Base-by-base conservation (phyloP, 2,797 vertebrate genomes). In the Notolabrus celidotus region DNA sequence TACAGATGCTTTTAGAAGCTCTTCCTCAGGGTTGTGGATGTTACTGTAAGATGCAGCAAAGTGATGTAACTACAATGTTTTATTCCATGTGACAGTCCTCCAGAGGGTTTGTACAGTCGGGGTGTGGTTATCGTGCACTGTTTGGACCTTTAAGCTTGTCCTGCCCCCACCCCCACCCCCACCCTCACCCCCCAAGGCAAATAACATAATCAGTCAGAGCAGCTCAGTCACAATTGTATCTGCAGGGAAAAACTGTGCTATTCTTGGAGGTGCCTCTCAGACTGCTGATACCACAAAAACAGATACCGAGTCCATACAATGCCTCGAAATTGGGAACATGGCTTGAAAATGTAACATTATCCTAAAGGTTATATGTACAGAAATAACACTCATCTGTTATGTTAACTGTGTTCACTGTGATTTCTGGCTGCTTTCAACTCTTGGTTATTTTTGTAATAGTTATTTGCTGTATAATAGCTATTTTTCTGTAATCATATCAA, bases 181-280 rank as follows among this genome's bases (percentile, higher is more conserved):
- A n/a, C n/a, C n/a, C n/a, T n/a, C n/a, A n/a, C 80, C 70, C 82
- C 70, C 10, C 68, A 85, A 69, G 83, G 84, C 67, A 86, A 82
- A 80, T 46, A 70, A 45, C 25, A 69, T 56, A 74, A 78, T 86
- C 75, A 79, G 77, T 74, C 71, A 84, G 58, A 56, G 69, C 61
- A 63, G 78, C 67, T 74, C 77, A 71, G 62, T 73, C 80, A 82
- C 71, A 80, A 75, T 55, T 73, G 49, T 66, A 85, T 79, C 84
- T 82, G 77, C 61, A 80, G 74, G 76, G 57, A 42, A 23, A 74
- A 69, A 63, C 61, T 29, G 34, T 20, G 59, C 79, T 91, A 88
- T 90, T 81, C 67, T 86, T 83, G 75, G 70, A 81, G 38, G 3
- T 61, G 67, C 72, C 38, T 68, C 27, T 73, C 45, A 49, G 72